Conservation (phyloP, 2,888 invertebrate genomes). For the Cosmorhoe ocellata region DNA sequence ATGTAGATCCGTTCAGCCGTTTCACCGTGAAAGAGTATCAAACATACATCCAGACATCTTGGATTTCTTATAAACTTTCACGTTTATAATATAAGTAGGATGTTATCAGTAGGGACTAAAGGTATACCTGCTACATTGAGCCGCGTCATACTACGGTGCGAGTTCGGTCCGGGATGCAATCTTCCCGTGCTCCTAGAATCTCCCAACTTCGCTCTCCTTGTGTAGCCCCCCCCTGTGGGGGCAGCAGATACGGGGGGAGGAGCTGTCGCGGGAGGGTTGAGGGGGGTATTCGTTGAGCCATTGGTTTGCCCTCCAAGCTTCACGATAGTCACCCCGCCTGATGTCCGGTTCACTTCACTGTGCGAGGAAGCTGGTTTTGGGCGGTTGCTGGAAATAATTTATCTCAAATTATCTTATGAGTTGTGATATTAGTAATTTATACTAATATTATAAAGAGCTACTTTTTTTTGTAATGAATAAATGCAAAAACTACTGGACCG, state of each 20-base stretch:
- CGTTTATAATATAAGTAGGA: no score
- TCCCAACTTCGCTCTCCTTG: constrained; percentile 85
- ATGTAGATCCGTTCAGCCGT: no score
- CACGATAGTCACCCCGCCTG: constrained; percentile 90
- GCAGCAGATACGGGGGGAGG: constrained; percentile 26
- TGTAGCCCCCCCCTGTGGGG: constrained; percentile 65
- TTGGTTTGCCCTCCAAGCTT: constrained; percentile 82
- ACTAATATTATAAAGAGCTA: no score
- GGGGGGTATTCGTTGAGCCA: constrained; percentile 19
- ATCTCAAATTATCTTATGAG: no score
- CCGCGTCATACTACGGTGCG: constrained; percentile 90
- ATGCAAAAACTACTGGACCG: no score
- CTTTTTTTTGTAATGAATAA: no score
- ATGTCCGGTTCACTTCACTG: constrained; percentile 86
- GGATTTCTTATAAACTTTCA: no score
- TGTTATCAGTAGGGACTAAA: no score
- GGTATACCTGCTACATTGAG: constrained; percentile 86
- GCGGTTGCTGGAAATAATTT: constrained; percentile 47
- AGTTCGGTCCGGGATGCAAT: constrained; percentile 86
- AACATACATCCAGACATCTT: no score
- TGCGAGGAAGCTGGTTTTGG: constrained; percentile 62
- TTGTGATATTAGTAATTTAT: no score
- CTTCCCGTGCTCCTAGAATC: constrained; percentile 90
- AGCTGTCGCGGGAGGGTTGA: constrained; percentile 54
- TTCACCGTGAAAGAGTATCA: no score